A percentile compares a stretch with the other conserved stretches of the same genome.
Conservation (phyloP, 2,888 invertebrate species). For the Dynastes tityus region DNA sequence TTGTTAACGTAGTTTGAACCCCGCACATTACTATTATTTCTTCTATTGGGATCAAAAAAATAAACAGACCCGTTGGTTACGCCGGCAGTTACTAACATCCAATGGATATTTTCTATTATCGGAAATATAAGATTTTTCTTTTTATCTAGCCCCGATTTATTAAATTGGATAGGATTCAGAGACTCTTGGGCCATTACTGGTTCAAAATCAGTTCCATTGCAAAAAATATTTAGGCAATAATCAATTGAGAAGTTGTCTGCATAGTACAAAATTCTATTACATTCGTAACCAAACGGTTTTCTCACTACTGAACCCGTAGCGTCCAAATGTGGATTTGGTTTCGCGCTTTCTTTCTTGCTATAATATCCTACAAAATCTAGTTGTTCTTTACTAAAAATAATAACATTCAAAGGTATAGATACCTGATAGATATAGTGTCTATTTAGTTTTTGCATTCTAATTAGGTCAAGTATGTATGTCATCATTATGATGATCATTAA, state of each 20-base stretch:
- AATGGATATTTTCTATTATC: too few relatives aligned
- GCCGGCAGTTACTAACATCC: too few relatives aligned
- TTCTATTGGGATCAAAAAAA: too few relatives aligned
- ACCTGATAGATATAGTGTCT: slow-evolving; percentile 15
- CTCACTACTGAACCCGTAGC: background rate
- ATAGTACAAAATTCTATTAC: slow-evolving; percentile 13
- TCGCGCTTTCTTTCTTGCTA: slow-evolving; percentile 6
- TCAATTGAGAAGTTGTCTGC: background rate
- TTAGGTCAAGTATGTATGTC: background rate
- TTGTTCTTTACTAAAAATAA: slow-evolving; percentile 19
- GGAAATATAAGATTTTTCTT: too few relatives aligned
- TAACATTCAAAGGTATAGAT: slow-evolving; percentile 3
- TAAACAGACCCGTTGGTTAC: too few relatives aligned
- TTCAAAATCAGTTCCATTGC: too few relatives aligned
- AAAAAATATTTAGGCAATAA: too few relatives aligned
- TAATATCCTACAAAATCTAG: slow-evolving; percentile 10
- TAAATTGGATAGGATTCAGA: too few relatives aligned
- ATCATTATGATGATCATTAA: slow-evolving; percentile 5
- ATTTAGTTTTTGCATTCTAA: slow-evolving; percentile 2
- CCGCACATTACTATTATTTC: too few relatives aligned
- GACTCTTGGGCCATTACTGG: too few relatives aligned
- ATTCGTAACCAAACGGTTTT: slow-evolving; percentile 8
- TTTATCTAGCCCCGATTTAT: too few relatives aligned
- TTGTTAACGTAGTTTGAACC: too few relatives aligned
- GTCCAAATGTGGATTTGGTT: slow-evolving; percentile 15